These are phyloP conservation scores for Morbakka virulenta DNA, from an alignment of 30 jellyfish, hydroid and myxozoan species.

Conservation along the genomic window DNA sequence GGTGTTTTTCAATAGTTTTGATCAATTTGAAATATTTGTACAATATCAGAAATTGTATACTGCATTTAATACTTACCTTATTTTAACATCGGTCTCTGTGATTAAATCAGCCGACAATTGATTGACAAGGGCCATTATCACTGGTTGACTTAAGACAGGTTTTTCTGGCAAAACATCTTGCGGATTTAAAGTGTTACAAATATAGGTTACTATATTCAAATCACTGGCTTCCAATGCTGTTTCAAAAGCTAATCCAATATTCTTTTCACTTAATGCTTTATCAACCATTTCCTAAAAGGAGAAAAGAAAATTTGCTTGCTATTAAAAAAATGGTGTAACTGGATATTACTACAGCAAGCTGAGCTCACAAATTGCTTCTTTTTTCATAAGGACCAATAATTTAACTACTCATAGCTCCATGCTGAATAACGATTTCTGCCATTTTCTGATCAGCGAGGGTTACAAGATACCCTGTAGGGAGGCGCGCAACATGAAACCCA, in stretches of 20 bases:
- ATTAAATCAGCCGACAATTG: conserved; percentile 73
- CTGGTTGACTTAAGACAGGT: conserved; percentile 52
- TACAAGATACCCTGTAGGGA: no score
- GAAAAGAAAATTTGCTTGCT: not conserved
- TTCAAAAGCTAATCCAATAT: conserved; percentile 59
- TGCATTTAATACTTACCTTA: conserved; percentile 62
- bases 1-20: no score
- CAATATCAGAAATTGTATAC: no score
- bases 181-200: conserved; percentile 68
- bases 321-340: no score
- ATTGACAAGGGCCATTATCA: conserved; percentile 71
- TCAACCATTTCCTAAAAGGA: conserved; percentile 19
- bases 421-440: no score
- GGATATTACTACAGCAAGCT: no score
- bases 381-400: no score
- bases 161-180: conserved; percentile 57
- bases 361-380: no score
- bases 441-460: no score
- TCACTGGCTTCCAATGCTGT: conserved; percentile 71
- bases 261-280: conserved; percentile 10
- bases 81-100: conserved; percentile 69
- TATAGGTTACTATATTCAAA: conserved; percentile 47
- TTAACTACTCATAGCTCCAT: no score
- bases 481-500: no score
- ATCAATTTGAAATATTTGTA: no score